Conservation (phyloP, 2,797 vertebrate genomes). For the Syngnathus acus region DNA sequence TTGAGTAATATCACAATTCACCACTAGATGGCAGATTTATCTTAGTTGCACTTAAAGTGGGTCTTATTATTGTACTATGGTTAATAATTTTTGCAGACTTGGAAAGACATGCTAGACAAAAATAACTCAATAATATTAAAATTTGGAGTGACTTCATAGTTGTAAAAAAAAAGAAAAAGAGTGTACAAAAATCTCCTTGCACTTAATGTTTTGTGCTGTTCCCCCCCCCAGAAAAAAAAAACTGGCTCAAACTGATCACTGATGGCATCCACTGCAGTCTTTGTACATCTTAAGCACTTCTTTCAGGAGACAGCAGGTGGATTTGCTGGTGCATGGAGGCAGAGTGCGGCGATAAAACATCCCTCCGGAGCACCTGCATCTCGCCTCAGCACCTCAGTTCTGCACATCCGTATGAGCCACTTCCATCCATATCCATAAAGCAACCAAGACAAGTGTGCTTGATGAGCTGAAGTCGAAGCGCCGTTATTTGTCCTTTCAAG, state of each 20-base stretch:
- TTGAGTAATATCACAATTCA: too few species aligned
- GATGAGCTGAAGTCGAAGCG: conserved; percentile 27
- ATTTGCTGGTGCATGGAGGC: not conserved
- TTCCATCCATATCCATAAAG: conserved; percentile 23
- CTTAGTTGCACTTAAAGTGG: too few species aligned
- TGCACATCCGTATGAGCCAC: conserved; percentile 35
- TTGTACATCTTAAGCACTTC: not conserved
- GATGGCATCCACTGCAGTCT: not conserved
- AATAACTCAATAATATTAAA: too few species aligned
- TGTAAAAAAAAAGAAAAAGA: too few species aligned
- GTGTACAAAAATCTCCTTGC: too few species aligned
- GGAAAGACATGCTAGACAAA: too few species aligned
- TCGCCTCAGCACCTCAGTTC: conserved; percentile 11
- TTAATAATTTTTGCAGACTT: too few species aligned
- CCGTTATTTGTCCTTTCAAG: conserved; percentile 40
- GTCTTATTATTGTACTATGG: too few species aligned
- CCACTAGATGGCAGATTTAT: too few species aligned
- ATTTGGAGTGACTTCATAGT: too few species aligned
- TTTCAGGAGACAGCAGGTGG: conserved; percentile 1
- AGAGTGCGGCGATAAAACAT: not conserved
- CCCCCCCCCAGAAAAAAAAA: not conserved
- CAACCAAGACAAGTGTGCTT: conserved; percentile 8
- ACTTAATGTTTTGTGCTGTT: too few species aligned
- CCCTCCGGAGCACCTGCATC: not conserved
- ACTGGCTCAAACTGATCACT: not conserved